These are phyloP conservation scores for Drosophila basisetae DNA, from an alignment of 2,888 invertebrate species.

Conservation along the genomic window DNA sequence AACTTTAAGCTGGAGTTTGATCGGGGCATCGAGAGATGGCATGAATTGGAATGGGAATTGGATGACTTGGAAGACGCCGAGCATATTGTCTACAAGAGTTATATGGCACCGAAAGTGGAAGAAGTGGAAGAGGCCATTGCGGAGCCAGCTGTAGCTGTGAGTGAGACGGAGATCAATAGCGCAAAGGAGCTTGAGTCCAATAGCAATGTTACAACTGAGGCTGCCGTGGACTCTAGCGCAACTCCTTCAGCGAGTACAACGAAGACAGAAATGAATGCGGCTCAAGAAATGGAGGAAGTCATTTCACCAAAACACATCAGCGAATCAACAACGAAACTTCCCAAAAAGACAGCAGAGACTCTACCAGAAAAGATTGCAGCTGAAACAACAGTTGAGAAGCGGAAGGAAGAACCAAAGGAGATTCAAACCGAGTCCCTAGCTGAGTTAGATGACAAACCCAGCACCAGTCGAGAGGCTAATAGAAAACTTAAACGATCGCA, in stretches of 20 bases:
- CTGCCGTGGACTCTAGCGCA: background rate
- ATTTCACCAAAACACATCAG: background rate
- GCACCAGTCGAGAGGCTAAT: constrained; percentile 61
- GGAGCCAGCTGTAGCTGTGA: background rate
- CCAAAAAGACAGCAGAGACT: background rate
- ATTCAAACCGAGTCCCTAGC: background rate
- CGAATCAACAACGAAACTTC: background rate
- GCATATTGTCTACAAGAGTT: constrained; percentile 71
- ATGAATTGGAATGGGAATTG: constrained; percentile 64
- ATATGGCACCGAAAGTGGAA: constrained; percentile 50
- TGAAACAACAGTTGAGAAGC: background rate
- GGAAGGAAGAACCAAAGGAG: background rate
- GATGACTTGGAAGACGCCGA: constrained; percentile 63
- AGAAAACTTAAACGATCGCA: constrained; percentile 55
- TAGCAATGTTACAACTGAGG: background rate
- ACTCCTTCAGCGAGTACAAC: no score
- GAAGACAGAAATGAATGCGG: background rate
- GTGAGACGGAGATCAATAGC: background rate
- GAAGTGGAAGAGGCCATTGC: constrained; percentile 1
- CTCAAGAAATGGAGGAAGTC: background rate
- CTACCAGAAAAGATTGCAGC: no score
- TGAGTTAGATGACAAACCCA: constrained; percentile 50
- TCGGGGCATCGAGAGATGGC: constrained; percentile 57
- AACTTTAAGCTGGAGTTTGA: constrained; percentile 77
- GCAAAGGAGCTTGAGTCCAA: background rate